Evolutionary conservation across 2,113 vertebrate genomes (phyloP).

Genomic region (Dendropsophus ebraccatus): DNA sequence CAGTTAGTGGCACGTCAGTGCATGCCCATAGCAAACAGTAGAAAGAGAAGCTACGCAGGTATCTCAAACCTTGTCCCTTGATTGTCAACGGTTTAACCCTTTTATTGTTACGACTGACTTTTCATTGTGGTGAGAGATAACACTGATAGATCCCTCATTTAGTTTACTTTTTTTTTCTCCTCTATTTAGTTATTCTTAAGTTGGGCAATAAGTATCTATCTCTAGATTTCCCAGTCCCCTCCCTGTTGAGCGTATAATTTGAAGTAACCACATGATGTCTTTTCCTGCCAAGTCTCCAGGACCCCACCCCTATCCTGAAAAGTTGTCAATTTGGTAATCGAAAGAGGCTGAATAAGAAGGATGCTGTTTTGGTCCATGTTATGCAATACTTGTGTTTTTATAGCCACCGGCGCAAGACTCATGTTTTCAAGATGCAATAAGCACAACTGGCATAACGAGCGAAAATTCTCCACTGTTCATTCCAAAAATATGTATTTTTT

Average conservation of each 20-base stretch:
- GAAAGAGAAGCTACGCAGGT: constrained; percentile 47
- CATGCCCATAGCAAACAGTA: constrained; percentile 46
- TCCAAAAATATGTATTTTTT: not conserved
- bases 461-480: not conserved
- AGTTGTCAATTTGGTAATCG: not conserved
- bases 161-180: not conserved
- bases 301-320: not conserved
- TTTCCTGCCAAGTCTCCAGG: not conserved
- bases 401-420: not conserved
- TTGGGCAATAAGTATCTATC: not conserved
- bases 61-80: constrained; percentile 22
- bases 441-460: not conserved
- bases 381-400: not conserved
- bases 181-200: not conserved
- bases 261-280: not conserved
- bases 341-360: not conserved
- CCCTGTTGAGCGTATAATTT: not conserved
- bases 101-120: not conserved
- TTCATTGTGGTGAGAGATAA: too few relatives aligned
- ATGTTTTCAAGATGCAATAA: not conserved
- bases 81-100: constrained; percentile 31
- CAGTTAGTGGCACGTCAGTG: constrained; percentile 51
- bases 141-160: too few relatives aligned
- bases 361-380: not conserved
- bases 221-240: constrained; percentile 14